Percentiles rank a stretch among this genome's conserved stretches.
Evolutionary conservation across 2,113 vertebrate species (phyloP).

Genomic region (Tapirus terrestris): DNA sequence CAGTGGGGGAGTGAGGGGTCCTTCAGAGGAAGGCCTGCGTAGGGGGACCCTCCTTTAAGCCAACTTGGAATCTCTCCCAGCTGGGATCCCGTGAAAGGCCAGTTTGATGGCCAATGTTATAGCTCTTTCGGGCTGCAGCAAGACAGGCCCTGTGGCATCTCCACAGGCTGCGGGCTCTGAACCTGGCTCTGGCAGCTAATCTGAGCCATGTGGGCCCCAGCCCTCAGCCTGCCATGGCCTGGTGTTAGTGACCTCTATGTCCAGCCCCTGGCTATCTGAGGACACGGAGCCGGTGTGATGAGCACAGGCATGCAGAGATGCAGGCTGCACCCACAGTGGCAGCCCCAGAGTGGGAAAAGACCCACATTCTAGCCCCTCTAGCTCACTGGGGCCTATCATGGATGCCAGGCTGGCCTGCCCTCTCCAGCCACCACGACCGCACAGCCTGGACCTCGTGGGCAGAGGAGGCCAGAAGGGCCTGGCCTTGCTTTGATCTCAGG

Average conservation of each 20-base stretch:
- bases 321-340: not conserved
- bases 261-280: not conserved
- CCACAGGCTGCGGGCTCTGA: not conserved
- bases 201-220: not conserved
- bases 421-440: not conserved
- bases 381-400: not conserved
- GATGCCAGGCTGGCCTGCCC: slow-evolving; percentile 36
- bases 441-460: slow-evolving; percentile 5
- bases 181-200: not conserved
- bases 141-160: not conserved
- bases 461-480: not conserved
- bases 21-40: not conserved
- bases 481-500: slow-evolving; percentile 66
- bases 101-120: not conserved
- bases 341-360: not conserved
- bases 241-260: not conserved
- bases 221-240: not conserved
- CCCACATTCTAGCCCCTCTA: not conserved
- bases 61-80: not conserved
- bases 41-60: not conserved
- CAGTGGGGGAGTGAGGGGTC: no score
- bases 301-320: not conserved
- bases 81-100: not conserved
- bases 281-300: not conserved
- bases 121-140: not conserved